Percentiles rank a stretch among this genome's conserved stretches.
phyloP scores from a whole-genome alignment of 2,888 invertebrate genomes.

The Xestobium rufovillosum region DNA sequence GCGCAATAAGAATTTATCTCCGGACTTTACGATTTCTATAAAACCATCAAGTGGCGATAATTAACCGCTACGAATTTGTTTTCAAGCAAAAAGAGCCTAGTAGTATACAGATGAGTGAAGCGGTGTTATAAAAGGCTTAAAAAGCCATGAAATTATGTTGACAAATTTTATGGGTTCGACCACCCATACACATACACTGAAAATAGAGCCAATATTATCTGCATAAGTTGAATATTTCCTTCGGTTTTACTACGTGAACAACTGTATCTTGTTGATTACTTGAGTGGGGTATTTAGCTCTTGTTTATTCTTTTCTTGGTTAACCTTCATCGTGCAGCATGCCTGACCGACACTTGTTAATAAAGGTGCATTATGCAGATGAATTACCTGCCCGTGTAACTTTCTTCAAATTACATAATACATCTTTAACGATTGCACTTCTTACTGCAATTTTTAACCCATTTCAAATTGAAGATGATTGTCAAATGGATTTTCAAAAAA shows the following conservation, averaged over 20 bases:
- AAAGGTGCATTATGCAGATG: no score
- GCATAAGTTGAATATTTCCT: no score
- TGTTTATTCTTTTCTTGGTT: no score
- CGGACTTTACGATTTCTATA: constrained; percentile 17
- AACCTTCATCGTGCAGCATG: constrained; percentile 18
- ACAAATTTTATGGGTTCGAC: constrained; percentile 20
- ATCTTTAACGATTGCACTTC: no score
- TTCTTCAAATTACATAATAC: no score
- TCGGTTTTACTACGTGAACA: constrained; percentile 8
- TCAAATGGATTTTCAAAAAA: no score
- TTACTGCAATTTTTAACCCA: no score
- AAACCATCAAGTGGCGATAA: constrained; percentile 17
- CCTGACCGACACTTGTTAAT: no score
- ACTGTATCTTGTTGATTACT: constrained; percentile 7
- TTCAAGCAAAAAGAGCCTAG: no score
- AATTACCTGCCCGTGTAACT: no score
- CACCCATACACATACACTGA: constrained; percentile 17
- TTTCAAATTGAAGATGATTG: no score
- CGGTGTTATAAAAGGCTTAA: constrained; percentile 9
- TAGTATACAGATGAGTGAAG: not conserved
- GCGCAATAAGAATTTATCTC: constrained; percentile 6
- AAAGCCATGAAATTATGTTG: constrained; percentile 17
- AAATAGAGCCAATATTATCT: constrained; percentile 16
- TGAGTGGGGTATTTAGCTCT: no score
- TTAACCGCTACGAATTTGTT: constrained; percentile 19